These are phyloP conservation scores for Nilaparvata lugens DNA, from an alignment of 1,140 invertebrate genomes.

Conservation along the genomic window DNA sequence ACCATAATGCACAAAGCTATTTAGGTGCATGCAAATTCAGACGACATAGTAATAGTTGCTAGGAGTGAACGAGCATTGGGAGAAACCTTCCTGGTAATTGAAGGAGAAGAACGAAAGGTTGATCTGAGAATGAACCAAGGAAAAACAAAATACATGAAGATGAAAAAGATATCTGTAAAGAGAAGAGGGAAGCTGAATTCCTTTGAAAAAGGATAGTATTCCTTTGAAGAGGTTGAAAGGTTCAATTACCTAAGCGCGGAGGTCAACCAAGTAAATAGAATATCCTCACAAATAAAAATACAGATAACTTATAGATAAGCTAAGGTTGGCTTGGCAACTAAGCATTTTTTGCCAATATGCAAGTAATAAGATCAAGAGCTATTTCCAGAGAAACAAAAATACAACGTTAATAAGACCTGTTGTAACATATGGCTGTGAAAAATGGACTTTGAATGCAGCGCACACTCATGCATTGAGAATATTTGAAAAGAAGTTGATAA, in stretches of 20 bases:
- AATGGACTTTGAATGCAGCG: not conserved
- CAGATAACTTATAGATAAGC: no score
- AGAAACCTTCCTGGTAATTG: not conserved
- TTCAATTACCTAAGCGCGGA: no score
- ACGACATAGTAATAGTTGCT: not conserved
- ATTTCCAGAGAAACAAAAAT: not conserved
- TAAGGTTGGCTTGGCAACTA: not conserved
- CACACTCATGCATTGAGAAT: not conserved
- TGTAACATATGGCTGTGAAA: not conserved
- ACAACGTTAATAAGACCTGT: not conserved
- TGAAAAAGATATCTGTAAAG: not conserved
- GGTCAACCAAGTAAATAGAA: not conserved
- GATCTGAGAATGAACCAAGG: not conserved
- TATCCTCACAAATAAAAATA: not conserved
- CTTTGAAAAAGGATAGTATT: not conserved
- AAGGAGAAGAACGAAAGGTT: not conserved
- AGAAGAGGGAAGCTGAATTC: not conserved
- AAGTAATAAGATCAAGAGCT: no score
- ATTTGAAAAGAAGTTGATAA: no score
- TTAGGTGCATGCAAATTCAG: not conserved
- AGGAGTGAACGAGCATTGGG: not conserved
- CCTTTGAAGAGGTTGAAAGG: not conserved
- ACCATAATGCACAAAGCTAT: not conserved
- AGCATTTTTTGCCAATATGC: not conserved
- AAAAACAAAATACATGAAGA: not conserved